Percentiles rank a stretch among this genome's conserved stretches.
Conservation (phyloP, 2,113 vertebrate species). For the Bubalus kerabau region DNA sequence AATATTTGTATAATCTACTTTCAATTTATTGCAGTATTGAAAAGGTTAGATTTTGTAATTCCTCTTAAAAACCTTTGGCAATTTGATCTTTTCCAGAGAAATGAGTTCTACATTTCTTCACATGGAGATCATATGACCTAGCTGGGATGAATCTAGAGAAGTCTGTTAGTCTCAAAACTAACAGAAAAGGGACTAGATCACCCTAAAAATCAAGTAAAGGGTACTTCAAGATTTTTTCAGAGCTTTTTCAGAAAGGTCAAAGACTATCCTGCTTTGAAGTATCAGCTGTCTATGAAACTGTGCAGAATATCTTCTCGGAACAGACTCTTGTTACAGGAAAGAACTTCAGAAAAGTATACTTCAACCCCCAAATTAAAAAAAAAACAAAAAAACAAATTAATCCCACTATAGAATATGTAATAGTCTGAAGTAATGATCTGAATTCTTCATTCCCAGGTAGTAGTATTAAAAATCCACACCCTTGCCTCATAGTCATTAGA, state of each 20-base stretch:
- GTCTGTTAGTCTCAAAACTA: not conserved
- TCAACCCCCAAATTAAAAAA: not conserved
- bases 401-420: not conserved
- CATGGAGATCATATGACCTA: not conserved
- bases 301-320: not conserved
- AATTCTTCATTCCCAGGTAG: not conserved
- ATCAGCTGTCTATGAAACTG: not conserved
- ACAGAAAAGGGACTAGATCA: not conserved
- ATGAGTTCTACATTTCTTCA: not conserved
- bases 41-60: not conserved
- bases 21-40: not conserved
- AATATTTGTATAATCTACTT: not conserved
- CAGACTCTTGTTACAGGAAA: not conserved
- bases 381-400: not conserved
- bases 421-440: not conserved
- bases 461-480: not conserved
- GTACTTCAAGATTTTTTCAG: not conserved
- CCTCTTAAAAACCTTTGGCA: not conserved
- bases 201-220: not conserved
- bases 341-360: not conserved
- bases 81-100: not conserved
- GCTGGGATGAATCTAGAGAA: not conserved
- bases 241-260: not conserved
- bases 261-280: not conserved
- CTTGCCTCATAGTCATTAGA: not conserved